These are phyloP conservation scores for Oncopodura yosiiana DNA, from an alignment of 1,140 invertebrate species.

Conservation along the genomic window DNA sequence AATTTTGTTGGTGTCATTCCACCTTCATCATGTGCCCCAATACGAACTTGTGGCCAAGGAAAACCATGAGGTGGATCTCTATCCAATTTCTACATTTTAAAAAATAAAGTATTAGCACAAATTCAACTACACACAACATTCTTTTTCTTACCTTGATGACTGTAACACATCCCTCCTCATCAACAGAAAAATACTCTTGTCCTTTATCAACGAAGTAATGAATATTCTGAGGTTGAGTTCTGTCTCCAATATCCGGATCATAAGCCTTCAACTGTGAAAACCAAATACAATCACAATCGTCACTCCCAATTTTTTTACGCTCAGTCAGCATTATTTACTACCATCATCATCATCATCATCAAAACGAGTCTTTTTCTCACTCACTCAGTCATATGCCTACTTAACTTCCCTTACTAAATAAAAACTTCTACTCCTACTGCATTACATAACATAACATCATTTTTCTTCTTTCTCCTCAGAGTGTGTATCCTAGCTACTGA, in stretches of 20 bases:
- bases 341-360: no score
- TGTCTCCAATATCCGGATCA: slow-evolving; percentile 71
- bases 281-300: no score
- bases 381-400: no score
- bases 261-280: slow-evolving; percentile 55
- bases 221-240: slow-evolving; percentile 61
- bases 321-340: no score
- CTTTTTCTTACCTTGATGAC: slow-evolving; percentile 49
- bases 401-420: no score
- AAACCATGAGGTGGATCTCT: slow-evolving; percentile 74
- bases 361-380: no score
- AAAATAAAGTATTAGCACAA: background rate
- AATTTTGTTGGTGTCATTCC: slow-evolving; percentile 50
- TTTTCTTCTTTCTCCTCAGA: no score
- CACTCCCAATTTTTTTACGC: slow-evolving; percentile 1
- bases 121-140: background rate
- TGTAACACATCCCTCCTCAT: slow-evolving; percentile 61
- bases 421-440: no score
- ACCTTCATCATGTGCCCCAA: slow-evolving; percentile 71
- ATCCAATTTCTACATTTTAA: slow-evolving; percentile 55
- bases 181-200: slow-evolving; percentile 55
- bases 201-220: slow-evolving; percentile 58
- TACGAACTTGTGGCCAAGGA: slow-evolving; percentile 67
- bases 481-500: no score
- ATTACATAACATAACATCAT: no score